Base-by-base conservation (phyloP, 2,888 invertebrate genomes). In the Erebia epiphron region DNA sequence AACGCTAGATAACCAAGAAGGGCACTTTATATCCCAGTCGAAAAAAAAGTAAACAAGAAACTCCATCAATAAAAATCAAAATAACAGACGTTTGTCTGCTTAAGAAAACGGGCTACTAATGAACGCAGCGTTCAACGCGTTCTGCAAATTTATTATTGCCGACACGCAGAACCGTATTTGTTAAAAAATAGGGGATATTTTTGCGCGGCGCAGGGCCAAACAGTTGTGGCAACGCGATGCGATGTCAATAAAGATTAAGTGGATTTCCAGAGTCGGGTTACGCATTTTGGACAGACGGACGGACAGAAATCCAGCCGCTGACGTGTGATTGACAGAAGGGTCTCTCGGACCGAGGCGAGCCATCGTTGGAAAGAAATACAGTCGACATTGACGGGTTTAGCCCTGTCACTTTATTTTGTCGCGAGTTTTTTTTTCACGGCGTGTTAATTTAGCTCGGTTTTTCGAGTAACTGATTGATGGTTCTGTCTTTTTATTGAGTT, bases 101-200 rank as follows among this genome's bases (percentile, higher is more conserved):
- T 87, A 86, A 83, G 81, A 83, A 86, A 86, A 86, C 83, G 81
- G 80, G 83, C 82, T 82, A 82, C 87, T 87, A 88, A 88, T 87
- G 84, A 87, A 85, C 84, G 73, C 67, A 78, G 73, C 78, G 77
- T 77, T 69, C 72, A 75, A 69, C 68, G 77, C 68, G 75, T 69
- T 66, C 49, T 75, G 73, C 79, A 77, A 78, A 75, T 72, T 73
- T 76, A 74, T 26, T 4, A 13, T 5, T 71, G 68, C 75, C 26
- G 13, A 49, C 65, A 50, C 14, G 7, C 18, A 58, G 64, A 43
- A 50, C 71, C 73, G 63, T 81, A 72, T 70, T 11, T 2, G 68
- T 0, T 21, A 10, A 68, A 18, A 1, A 69, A 70, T 76, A 83
- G 73, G 72, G 13, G 9, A 49, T 43, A 75, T 69, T 77, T 74